Percentiles rank a stretch among this genome's conserved stretches.
Evolutionary conservation across 1,140 invertebrate species (phyloP).

Genomic region (Conus ventricosus): DNA sequence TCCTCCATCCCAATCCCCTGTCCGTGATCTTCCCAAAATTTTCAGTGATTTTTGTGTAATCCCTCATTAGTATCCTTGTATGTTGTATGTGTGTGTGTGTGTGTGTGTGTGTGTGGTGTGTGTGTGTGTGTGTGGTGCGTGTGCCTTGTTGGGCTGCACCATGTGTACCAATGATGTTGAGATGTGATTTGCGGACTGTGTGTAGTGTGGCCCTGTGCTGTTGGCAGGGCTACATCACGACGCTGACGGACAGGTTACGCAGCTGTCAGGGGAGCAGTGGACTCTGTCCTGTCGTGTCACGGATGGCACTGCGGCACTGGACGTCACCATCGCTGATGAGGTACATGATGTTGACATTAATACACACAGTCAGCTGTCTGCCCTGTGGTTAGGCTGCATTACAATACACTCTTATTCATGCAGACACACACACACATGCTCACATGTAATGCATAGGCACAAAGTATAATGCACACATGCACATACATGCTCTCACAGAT

Average conservation of each 20-base stretch:
- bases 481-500: neutral
- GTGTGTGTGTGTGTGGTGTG: no score
- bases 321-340: constrained; percentile 62
- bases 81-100: no score
- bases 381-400: neutral
- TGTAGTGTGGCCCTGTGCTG: no score
- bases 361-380: neutral
- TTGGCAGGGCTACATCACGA: constrained; percentile 59
- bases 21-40: no score
- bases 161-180: no score
- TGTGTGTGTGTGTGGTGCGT: no score
- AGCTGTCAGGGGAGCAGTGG: constrained; percentile 52
- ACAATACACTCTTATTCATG: no score
- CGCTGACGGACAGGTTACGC: constrained; percentile 51
- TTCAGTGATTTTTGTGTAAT: no score
- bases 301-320: constrained; percentile 63
- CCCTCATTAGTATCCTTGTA: no score
- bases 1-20: no score
- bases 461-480: neutral
- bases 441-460: neutral
- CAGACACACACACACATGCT: neutral
- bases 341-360: constrained; percentile 38
- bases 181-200: no score
- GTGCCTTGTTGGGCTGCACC: no score
- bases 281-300: constrained; percentile 66